Evolutionary conservation across 2,113 vertebrate genomes (phyloP).

Genomic region (Eublepharis macularius): DNA sequence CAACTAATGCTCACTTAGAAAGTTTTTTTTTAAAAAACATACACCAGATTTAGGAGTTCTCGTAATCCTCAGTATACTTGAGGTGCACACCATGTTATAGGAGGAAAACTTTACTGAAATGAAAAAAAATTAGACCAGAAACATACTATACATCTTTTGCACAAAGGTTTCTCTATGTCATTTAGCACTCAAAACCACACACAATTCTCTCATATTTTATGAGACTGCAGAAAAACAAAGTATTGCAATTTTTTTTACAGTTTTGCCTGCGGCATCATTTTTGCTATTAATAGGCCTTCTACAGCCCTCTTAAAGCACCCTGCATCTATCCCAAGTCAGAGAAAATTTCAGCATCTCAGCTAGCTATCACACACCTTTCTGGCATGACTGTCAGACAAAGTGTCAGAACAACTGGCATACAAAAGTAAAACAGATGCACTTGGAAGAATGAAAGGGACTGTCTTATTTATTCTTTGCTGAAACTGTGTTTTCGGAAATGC

Average conservation of each 20-base stretch:
- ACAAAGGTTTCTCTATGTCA: neutral
- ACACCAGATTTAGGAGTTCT: neutral
- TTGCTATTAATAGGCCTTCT: neutral
- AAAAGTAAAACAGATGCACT: neutral
- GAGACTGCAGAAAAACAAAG: too few relatives aligned
- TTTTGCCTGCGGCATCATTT: conserved; percentile 7
- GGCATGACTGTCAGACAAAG: neutral
- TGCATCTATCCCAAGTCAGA: conserved; percentile 25
- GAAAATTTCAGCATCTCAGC: conserved; percentile 29
- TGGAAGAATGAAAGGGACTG: neutral
- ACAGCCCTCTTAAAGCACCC: conserved; percentile 30
- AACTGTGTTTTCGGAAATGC: neutral
- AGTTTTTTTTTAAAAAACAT: neutral
- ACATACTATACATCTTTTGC: neutral
- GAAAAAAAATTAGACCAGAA: neutral
- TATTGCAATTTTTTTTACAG: neutral
- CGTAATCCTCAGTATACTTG: neutral
- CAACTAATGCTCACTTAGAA: neutral
- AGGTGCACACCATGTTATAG: neutral
- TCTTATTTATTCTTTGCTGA: neutral
- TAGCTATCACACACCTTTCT: neutral
- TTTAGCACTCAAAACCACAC: conserved; percentile 1
- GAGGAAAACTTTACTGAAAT: neutral
- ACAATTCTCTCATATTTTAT: too few relatives aligned
- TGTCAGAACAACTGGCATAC: neutral